These are phyloP conservation scores for Cynaeus angustus DNA, from an alignment of 2,888 invertebrate genomes.

Conservation along the genomic window DNA sequence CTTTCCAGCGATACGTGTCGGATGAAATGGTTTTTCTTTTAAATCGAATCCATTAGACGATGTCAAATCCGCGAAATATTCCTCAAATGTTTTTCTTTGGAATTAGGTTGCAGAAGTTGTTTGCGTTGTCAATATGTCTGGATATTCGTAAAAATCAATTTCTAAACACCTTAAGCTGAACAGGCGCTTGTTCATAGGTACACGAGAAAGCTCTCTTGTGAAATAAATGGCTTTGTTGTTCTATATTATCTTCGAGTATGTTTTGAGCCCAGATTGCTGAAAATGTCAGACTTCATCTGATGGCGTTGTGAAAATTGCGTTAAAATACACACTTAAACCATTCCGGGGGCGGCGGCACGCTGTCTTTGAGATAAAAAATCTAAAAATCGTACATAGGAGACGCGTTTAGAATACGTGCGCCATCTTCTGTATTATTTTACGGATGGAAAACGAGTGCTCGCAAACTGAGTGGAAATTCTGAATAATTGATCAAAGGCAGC, in stretches of 20 bases:
- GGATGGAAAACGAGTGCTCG: conserved; percentile 64
- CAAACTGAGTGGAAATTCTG: conserved; percentile 66
- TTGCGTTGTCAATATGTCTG: conserved; percentile 33
- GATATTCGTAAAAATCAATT: conserved; percentile 45
- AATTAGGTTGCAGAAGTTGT: conserved; percentile 43
- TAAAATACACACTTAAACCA: conserved; percentile 49
- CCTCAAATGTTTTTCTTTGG: conserved; percentile 26
- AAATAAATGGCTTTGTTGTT: conserved; percentile 65
- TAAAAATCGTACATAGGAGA: conserved; percentile 38
- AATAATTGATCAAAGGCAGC: conserved; percentile 68
- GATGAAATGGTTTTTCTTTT: conserved; percentile 24
- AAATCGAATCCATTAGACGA: conserved; percentile 21
- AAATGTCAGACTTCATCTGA: conserved; percentile 54
- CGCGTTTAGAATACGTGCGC: conserved; percentile 33
- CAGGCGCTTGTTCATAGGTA: conserved; percentile 49
- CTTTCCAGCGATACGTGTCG: conserved; percentile 4
- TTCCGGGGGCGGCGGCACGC: conserved; percentile 10
- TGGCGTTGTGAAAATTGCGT: conserved; percentile 50
- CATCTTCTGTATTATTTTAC: conserved; percentile 37
- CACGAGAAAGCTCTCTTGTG: conserved; percentile 64
- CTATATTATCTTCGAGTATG: conserved; percentile 61
- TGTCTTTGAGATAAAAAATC: conserved; percentile 26
- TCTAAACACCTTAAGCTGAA: conserved; percentile 33
- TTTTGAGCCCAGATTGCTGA: conserved; percentile 59
- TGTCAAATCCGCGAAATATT: conserved; percentile 18